Evolutionary conservation across 2,888 invertebrate genomes (phyloP).

Genomic region (Toxonevra muliebris): DNA sequence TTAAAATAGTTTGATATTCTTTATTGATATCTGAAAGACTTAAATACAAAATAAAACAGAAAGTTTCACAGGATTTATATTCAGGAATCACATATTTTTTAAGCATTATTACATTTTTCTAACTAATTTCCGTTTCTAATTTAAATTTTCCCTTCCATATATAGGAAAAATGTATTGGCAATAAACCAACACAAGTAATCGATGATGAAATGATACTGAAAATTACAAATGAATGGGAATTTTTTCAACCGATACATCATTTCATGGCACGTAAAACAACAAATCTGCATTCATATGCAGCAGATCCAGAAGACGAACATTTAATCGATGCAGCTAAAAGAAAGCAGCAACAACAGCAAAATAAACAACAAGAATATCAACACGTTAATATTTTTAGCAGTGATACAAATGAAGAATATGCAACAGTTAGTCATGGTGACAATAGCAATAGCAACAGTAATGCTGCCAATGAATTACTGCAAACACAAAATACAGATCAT

Average conservation of each 20-base stretch:
- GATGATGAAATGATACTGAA: slow-evolving; percentile 44
- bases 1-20: too few species aligned
- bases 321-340: not conserved
- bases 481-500: slow-evolving; percentile 51
- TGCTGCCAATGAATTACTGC: not conserved
- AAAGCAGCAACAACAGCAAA: slow-evolving; percentile 8
- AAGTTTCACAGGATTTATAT: too few species aligned
- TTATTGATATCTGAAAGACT: too few species aligned
- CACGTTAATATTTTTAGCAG: slow-evolving; percentile 38
- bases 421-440: too few species aligned
- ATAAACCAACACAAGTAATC: slow-evolving; percentile 37
- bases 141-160: slow-evolving; percentile 1
- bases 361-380: slow-evolving; percentile 18
- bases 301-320: slow-evolving; percentile 19
- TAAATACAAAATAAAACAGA: too few species aligned
- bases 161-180: slow-evolving; percentile 45
- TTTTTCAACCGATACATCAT: slow-evolving; percentile 56
- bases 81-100: too few species aligned
- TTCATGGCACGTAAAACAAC: slow-evolving; percentile 60
- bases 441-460: too few species aligned
- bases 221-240: slow-evolving; percentile 59
- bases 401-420: slow-evolving; percentile 44
- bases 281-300: slow-evolving; percentile 60
- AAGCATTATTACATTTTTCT: too few species aligned
- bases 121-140: slow-evolving; percentile 10